Conservation (phyloP, 2,888 invertebrate genomes). For the Drosophila subquinaria region DNA sequence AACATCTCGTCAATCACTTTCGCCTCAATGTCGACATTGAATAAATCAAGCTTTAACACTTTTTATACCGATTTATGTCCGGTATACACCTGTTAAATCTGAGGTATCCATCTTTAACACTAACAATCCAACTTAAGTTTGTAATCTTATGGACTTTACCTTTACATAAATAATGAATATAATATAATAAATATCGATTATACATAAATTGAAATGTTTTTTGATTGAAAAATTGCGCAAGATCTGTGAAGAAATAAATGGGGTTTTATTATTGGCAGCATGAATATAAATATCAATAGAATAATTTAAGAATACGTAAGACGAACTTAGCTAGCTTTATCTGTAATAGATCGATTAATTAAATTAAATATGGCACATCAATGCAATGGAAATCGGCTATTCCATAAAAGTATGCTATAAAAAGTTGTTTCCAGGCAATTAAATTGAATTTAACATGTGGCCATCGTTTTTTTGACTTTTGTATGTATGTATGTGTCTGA, state of each 20-base stretch:
- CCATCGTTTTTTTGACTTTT: not conserved
- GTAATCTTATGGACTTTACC: not conserved
- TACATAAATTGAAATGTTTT: not conserved
- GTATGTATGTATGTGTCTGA: not conserved
- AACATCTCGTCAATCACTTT: constrained; percentile 2
- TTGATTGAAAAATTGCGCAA: too few species aligned
- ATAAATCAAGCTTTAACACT: not conserved
- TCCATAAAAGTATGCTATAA: constrained; percentile 12
- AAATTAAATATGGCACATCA: not conserved
- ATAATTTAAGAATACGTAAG: not conserved
- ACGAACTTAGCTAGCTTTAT: not conserved
- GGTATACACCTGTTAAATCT: not conserved
- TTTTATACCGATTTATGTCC: constrained; percentile 11
- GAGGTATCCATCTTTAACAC: not conserved
- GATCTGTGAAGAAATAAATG: not conserved
- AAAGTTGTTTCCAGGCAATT: not conserved
- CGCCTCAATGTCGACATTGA: constrained; percentile 22
- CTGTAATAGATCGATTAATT: not conserved
- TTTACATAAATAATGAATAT: not conserved
- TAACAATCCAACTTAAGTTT: not conserved
- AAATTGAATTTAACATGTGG: not conserved
- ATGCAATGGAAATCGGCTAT: not conserved
- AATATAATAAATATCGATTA: too few species aligned
- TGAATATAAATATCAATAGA: not conserved
- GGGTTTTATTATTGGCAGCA: not conserved